phyloP scores from a whole-genome alignment of 2,797 vertebrate genomes.

The Epinephelus malabaricus region DNA sequence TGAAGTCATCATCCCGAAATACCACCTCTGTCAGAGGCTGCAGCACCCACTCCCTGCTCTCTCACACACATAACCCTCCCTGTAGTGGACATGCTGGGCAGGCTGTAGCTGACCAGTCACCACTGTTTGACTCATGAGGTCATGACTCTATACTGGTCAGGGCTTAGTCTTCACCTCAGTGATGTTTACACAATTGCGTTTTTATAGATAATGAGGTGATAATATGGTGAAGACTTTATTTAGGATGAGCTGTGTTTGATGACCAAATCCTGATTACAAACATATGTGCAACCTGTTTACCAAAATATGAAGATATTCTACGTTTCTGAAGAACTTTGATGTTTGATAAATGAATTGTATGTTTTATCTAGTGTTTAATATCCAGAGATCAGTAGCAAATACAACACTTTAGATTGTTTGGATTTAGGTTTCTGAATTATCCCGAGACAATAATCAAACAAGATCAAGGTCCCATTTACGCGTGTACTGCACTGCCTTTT shows the following conservation, averaged over 20 bases:
- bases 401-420: background rate
- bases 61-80: constrained; percentile 35
- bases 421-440: background rate
- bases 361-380: background rate
- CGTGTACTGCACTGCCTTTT: too few species aligned
- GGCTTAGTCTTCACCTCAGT: constrained; percentile 37
- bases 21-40: constrained; percentile 53
- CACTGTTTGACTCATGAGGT: constrained; percentile 66
- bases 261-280: constrained; percentile 1
- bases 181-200: constrained; percentile 24
- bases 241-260: background rate
- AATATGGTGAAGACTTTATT: constrained; percentile 23
- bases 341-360: background rate
- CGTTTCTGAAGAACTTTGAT: background rate
- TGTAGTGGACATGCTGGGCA: constrained; percentile 4
- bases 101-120: constrained; percentile 33
- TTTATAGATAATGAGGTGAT: constrained; percentile 41
- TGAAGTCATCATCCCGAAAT: constrained; percentile 81
- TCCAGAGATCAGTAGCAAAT: constrained; percentile 9
- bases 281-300: background rate
- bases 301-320: background rate
- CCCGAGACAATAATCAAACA: background rate
- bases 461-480: too few species aligned
- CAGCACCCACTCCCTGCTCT: constrained; percentile 51
- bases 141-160: constrained; percentile 48